phyloP scores from a whole-genome alignment of 2,797 vertebrate species.

The Dallia pectoralis region DNA sequence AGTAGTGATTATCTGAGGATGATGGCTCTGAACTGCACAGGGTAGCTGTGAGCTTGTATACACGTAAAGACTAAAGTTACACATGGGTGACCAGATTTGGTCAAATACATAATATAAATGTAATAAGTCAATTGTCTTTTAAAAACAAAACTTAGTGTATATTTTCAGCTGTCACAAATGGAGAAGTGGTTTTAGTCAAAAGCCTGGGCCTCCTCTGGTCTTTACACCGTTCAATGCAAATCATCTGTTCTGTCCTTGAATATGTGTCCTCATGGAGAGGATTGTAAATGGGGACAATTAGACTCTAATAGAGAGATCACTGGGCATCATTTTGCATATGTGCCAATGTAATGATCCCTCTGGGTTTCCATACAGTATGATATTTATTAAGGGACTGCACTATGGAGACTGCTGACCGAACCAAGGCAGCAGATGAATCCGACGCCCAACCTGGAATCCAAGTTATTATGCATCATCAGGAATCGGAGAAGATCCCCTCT shows the following conservation, averaged over 20 bases:
- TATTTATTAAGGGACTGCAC: not conserved
- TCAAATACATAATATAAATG: too few species aligned
- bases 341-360: not conserved
- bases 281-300: not conserved
- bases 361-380: not conserved
- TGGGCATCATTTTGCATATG: not conserved
- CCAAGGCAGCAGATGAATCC: not conserved
- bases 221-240: constrained; percentile 1
- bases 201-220: constrained; percentile 13
- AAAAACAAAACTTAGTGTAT: too few species aligned
- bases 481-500: constrained; percentile 1
- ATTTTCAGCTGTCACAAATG: constrained; percentile 24
- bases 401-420: not conserved
- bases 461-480: not conserved
- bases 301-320: not conserved
- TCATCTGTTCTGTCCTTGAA: not conserved
- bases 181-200: constrained; percentile 12
- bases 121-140: too few species aligned
- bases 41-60: too few species aligned
- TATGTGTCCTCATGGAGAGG: not conserved
- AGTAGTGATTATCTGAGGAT: too few species aligned
- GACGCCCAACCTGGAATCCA: not conserved
- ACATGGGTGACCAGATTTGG: too few species aligned
- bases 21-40: too few species aligned
- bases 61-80: too few species aligned